Evolutionary conservation across 2,797 vertebrate species (phyloP), one percentile per base, ranked within the genome.

Genomic region (Distichodus sexfasciatus): DNA sequence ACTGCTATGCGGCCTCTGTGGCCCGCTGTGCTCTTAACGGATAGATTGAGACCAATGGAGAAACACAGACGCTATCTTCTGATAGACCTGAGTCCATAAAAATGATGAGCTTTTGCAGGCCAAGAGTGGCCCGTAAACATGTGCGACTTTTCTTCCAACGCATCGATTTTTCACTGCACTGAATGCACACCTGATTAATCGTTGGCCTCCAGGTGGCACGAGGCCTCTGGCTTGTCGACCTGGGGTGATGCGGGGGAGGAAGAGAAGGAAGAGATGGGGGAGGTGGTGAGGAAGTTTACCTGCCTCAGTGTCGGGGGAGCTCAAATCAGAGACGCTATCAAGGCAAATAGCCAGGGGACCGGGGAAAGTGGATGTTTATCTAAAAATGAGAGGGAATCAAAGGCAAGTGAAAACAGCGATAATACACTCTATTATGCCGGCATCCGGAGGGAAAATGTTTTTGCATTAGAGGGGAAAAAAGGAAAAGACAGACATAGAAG

Each of bases 21-120:
- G 47, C 70, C 75, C 46, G n/a, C 40, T 23, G 47, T 61, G 74
- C 66, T 76, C 74, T 77, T 79, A 67, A 80, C 59, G 74, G 74
- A 80, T 66, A 78, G 70, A 81, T 61, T 71, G 40, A 75, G 75
- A 69, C 60, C 75, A 78, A 76, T 81, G 74, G 81, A 70, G 57
- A 78, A 63, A 72, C 76, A 61, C 65, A 40, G 38, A 54, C 66
- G 48, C 48, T 73, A 46, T 67, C 47, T 23, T 67, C 67, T 68
- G 71, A 70, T 76, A 70, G 57, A 72, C 51, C 53, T 46, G 47
- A 83, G 80, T 79, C 75, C 78, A 83, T 81, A 77, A 79, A 82
- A 81, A 78, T 78, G 62, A 76, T 78, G 76, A 82, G 76, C 73
- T 74, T 80, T 68, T 71, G 68, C 61, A 53, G 69, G 69, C 75